Base-by-base conservation (phyloP, 2,113 vertebrate species). In the Bucco capensis region DNA sequence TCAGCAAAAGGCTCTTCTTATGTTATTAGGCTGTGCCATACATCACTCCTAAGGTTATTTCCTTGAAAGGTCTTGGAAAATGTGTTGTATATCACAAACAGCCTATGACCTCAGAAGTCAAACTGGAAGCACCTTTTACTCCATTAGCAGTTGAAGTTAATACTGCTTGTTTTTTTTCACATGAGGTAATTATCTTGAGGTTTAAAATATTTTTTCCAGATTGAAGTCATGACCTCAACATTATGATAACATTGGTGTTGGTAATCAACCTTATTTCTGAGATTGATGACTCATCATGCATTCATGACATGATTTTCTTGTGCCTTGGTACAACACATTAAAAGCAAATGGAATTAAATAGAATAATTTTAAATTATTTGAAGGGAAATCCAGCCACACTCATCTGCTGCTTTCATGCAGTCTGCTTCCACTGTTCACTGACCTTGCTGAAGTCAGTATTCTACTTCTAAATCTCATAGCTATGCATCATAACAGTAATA, bases 1-100 rank as follows among this genome's bases (percentile, higher is more conserved):
- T 67, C 92, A 96, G 78, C 37, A 84, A 86, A 94, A 87, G 86
- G 19, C 65, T 93, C 69, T 62, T 84, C 86, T 92, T 79, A 79
- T 77, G 35, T 46, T 70, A 47, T 64, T 86, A 93, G 83, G 38
- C 46, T 71, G 61, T 56, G 82, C 69, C 49, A 80, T 91, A 75
- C 47, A 96, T 94, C 76, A 94, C 58, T 75, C 67, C 73, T 61
- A 40, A 79, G 38, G 70, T 85, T 85, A 64, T 94, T 92, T 89
- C 84, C 86, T 73, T 79, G 51, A 87, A 73, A 87, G 37, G n/a
- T 33, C 71, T 77, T 89, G 57, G 78, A 73, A 70, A 91, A 95
- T 49, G 81, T 88, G 86, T 60, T 89, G 33, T 88, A 85, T 92
- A 67, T 75, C 90, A 92, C 51, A 74, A 93, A 83, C 49, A 87